Evolutionary conservation across 2,113 vertebrate genomes (phyloP).

Genomic region (Stercorarius parasiticus): DNA sequence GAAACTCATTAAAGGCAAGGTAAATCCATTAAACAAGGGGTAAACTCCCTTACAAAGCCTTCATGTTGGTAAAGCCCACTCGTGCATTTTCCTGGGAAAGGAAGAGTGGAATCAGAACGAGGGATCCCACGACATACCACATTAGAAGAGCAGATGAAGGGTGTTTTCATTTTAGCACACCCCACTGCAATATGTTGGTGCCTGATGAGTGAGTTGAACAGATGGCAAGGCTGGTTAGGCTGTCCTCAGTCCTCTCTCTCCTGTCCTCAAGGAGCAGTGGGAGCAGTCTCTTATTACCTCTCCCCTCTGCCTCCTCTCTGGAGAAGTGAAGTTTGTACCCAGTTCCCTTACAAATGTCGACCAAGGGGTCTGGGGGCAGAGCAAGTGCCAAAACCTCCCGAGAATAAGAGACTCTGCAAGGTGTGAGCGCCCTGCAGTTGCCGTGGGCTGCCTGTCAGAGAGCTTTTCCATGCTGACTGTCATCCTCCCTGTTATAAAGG

Average conservation of each 20-base stretch:
- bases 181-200: not conserved
- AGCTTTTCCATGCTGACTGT: not conserved
- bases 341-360: not conserved
- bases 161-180: not conserved
- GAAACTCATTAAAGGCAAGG: not conserved
- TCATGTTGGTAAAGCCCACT: not conserved
- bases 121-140: not conserved
- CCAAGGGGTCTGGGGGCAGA: not conserved
- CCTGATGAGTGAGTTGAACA: not conserved
- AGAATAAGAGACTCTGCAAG: not conserved
- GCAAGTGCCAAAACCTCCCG: accelerated
- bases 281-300: not conserved
- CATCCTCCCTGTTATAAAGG: not conserved
- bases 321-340: not conserved
- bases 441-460: not conserved
- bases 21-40: not conserved
- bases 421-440: not conserved
- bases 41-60: not conserved
- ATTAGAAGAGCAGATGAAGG: not conserved
- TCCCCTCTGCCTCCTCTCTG: not conserved
- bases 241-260: not conserved
- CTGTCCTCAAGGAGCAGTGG: not conserved
- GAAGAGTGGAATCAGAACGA: not conserved
- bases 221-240: not conserved
- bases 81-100: not conserved